A percentile compares a stretch with the other conserved stretches of the same genome.
phyloP scores from a whole-genome alignment of 2,113 vertebrate genomes.

The Thunnus maccoyii region DNA sequence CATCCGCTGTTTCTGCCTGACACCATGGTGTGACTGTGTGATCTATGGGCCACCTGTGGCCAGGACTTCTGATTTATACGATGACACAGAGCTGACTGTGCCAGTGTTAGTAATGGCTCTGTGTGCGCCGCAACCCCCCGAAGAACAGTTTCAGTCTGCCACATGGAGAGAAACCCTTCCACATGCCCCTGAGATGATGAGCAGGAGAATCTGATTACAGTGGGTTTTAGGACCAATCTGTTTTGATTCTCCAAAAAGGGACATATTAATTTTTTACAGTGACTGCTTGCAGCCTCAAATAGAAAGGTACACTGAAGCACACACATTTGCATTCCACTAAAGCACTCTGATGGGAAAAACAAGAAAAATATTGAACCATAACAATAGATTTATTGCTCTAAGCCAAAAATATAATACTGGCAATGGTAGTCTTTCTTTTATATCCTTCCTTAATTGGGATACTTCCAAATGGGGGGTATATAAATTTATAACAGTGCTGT shows the following conservation, averaged over 20 bases:
- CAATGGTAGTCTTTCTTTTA: background rate
- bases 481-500: background rate
- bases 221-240: conserved; percentile 36
- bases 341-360: conserved; percentile 23
- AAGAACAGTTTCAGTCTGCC: conserved; percentile 52
- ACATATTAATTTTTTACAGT: conserved; percentile 49
- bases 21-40: conserved; percentile 70
- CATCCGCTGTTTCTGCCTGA: conserved; percentile 70
- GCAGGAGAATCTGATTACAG: conserved; percentile 49
- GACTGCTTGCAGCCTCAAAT: conserved; percentile 31
- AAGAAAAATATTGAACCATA: conserved; percentile 6
- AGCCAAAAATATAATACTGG: background rate
- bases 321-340: conserved; percentile 46
- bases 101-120: conserved; percentile 67
- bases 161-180: conserved; percentile 39
- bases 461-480: background rate
- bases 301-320: conserved; percentile 11
- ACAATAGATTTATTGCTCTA: conserved; percentile 2
- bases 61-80: conserved; percentile 70
- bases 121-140: conserved; percentile 39
- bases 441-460: conserved; percentile 19
- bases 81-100: conserved; percentile 72
- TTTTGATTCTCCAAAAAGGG: conserved; percentile 52
- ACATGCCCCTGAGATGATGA: conserved; percentile 36
- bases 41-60: conserved; percentile 78